These are phyloP conservation scores for Augochlora pura DNA, from an alignment of 1,140 invertebrate genomes.

Conservation along the genomic window DNA sequence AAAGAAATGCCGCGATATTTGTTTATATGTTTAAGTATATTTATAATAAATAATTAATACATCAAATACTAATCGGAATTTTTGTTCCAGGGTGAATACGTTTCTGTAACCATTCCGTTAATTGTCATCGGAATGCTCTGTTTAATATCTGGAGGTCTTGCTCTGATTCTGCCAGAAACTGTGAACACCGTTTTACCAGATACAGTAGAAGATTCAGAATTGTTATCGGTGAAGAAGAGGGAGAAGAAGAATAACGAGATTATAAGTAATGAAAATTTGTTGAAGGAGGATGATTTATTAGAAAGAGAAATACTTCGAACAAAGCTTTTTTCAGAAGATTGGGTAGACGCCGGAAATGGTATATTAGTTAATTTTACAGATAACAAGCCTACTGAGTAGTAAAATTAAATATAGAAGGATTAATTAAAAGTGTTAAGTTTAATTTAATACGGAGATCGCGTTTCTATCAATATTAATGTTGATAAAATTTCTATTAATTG, in stretches of 20 bases:
- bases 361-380: conserved; percentile 74
- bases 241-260: conserved; percentile 45
- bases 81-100: conserved; percentile 37
- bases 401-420: background rate
- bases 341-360: conserved; percentile 74
- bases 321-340: conserved; percentile 74
- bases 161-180: conserved; percentile 85
- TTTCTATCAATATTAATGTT: no score
- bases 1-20: no score
- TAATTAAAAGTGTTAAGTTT: background rate
- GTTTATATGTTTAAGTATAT: no score
- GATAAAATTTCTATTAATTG: no score
- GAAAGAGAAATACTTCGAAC: conserved; percentile 66
- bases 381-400: conserved; percentile 50
- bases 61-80: background rate
- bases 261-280: conserved; percentile 29
- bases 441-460: background rate
- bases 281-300: conserved; percentile 38
- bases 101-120: conserved; percentile 43
- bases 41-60: background rate
- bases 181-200: conserved; percentile 83
- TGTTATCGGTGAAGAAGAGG: conserved; percentile 48
- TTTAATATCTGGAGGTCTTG: conserved; percentile 82
- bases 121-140: conserved; percentile 57
- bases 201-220: conserved; percentile 83